Evolutionary conservation across 2,113 vertebrate genomes (phyloP).

Genomic region (Heterotis niloticus): DNA sequence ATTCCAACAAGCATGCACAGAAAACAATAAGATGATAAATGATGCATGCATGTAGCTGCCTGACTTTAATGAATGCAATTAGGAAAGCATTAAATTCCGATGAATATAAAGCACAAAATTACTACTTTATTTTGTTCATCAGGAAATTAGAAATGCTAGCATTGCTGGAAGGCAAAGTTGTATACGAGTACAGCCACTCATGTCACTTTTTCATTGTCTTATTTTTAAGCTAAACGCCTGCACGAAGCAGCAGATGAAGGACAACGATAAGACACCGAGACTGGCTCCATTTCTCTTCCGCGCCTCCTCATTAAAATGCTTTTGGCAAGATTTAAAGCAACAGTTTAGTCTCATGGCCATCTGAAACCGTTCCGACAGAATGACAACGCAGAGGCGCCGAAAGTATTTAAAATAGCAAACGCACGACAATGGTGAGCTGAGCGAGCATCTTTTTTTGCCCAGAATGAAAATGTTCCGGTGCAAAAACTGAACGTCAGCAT

Average conservation of each 20-base stretch:
- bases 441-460: background rate
- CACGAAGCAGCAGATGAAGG: background rate
- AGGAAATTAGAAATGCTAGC: constrained; percentile 8
- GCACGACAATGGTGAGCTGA: background rate
- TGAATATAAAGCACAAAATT: constrained; percentile 39
- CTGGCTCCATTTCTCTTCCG: background rate
- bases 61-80: constrained; percentile 45
- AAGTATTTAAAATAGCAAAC: background rate
- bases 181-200: background rate
- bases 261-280: background rate
- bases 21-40: constrained; percentile 24
- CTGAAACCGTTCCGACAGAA: background rate
- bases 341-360: constrained; percentile 12
- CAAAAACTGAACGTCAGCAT: no score
- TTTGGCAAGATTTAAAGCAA: constrained; percentile 7
- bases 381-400: background rate
- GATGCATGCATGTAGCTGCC: constrained; percentile 25
- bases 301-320: background rate
- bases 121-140: constrained; percentile 36
- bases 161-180: background rate
- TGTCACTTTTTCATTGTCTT: background rate
- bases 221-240: background rate
- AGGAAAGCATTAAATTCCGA: constrained; percentile 43
- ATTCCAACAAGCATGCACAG: background rate
- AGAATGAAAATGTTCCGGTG: no score